Percentiles rank a stretch among this genome's conserved stretches.
These are phyloP conservation scores for Pollenia griseotomentosa DNA, from an alignment of 2,888 invertebrate genomes.

Conservation along the genomic window DNA sequence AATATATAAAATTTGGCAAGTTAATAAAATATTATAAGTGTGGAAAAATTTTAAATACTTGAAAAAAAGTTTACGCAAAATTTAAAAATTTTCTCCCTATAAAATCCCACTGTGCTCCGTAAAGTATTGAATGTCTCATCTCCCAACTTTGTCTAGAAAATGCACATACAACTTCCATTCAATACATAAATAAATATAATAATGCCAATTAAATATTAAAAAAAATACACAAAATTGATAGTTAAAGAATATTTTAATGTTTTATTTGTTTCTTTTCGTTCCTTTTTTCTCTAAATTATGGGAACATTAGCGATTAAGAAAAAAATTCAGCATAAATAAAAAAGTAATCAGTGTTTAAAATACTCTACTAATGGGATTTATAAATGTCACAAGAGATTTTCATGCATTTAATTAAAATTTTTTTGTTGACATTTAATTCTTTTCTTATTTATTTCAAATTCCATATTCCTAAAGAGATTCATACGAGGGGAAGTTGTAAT, in stretches of 20 bases:
- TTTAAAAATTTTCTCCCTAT: not conserved
- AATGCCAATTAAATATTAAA: conserved; percentile 66
- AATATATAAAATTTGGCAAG: too few species aligned
- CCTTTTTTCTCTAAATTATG: conserved; percentile 60
- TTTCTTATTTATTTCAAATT: not conserved
- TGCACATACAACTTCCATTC: not conserved
- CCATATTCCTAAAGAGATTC: not conserved
- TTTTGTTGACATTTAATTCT: conserved; percentile 20
- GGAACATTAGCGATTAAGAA: conserved; percentile 71
- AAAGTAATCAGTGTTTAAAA: conserved; percentile 70
- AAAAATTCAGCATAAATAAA: conserved; percentile 42
- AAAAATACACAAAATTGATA: conserved; percentile 50
- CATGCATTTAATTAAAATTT: conserved; percentile 62
- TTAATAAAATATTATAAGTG: too few species aligned
- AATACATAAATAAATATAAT: conserved; percentile 54
- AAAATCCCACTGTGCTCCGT: conserved; percentile 22
- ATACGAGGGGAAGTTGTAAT: not conserved
- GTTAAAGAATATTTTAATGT: conserved; percentile 69
- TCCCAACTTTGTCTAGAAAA: not conserved
- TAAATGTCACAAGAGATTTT: conserved; percentile 72
- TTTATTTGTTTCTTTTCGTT: conserved; percentile 21
- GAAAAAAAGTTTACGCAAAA: too few species aligned
- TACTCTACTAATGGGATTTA: conserved; percentile 73
- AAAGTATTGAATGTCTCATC: conserved; percentile 12
- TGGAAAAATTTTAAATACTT: too few species aligned